phyloP scores from a whole-genome alignment of 2,113 vertebrate genomes.

The Atlantisia rogersi region DNA sequence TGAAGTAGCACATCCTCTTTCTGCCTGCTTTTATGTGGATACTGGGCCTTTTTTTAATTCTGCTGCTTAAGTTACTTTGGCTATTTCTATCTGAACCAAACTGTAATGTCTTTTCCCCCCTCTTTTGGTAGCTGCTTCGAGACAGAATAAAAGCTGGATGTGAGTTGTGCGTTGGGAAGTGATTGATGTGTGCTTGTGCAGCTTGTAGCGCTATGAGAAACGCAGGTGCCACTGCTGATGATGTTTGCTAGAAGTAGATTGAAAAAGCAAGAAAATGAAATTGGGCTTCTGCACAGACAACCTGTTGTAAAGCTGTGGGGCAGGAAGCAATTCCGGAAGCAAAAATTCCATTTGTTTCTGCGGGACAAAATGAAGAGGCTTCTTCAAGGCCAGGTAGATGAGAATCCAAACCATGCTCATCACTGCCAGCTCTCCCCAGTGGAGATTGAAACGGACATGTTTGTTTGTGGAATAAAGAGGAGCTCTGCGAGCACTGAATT shows the following conservation, averaged over 20 bases:
- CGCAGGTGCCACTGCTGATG: conserved; percentile 55
- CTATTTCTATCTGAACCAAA: conserved; percentile 62
- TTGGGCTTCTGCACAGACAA: conserved; percentile 60
- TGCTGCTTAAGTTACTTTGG: background rate
- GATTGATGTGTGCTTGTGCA: conserved; percentile 60
- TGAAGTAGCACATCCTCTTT: conserved; percentile 4
- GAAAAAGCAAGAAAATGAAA: conserved; percentile 77
- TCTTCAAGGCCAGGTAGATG: conserved; percentile 78
- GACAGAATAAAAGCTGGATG: conserved; percentile 67
- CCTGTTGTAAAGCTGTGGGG: conserved; percentile 72
- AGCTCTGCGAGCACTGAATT: conserved; percentile 56
- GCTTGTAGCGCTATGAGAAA: conserved; percentile 70
- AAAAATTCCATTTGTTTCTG: conserved; percentile 62
- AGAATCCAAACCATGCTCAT: conserved; percentile 58
- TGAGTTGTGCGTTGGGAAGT: conserved; percentile 63
- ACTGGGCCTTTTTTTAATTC: background rate
- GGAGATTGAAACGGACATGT: conserved; percentile 78
- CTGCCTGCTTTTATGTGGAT: conserved; percentile 2
- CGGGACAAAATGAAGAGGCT: conserved; percentile 81
- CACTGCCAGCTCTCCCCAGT: conserved; percentile 67
- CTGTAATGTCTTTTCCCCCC: conserved; percentile 66
- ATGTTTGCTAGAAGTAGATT: conserved; percentile 83
- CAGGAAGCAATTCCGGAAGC: conserved; percentile 75
- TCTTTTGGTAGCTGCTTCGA: conserved; percentile 69
- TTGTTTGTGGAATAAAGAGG: conserved; percentile 70